phyloP scores from a whole-genome alignment of 1,140 invertebrate genomes.

The Pseudomyrmex concolor region DNA sequence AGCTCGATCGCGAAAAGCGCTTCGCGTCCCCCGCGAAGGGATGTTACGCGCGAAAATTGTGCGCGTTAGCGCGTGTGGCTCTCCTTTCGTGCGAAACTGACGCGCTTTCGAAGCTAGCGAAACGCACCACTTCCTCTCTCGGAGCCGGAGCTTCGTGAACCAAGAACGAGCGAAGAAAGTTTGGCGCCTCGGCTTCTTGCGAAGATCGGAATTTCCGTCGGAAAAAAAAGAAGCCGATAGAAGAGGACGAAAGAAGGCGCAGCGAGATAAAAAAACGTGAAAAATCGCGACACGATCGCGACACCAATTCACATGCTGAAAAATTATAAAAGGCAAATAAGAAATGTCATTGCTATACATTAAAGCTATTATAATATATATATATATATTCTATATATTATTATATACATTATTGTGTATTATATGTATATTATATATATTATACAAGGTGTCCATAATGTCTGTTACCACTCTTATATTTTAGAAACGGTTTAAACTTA shows the following conservation, averaged over 20 bases:
- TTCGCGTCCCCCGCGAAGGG: constrained; percentile 5
- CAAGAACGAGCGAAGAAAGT: constrained; percentile 71
- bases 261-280: constrained; percentile 20
- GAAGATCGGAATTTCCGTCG: not conserved
- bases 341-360: no score
- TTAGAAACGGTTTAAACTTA: no score
- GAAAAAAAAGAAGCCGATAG: not conserved
- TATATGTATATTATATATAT: no score
- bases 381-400: no score
- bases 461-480: no score
- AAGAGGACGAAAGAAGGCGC: constrained; percentile 28
- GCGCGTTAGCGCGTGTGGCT: not conserved
- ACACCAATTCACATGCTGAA: not conserved
- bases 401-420: no score
- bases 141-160: constrained; percentile 28
- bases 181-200: constrained; percentile 19
- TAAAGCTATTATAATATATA: no score
- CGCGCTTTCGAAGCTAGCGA: constrained; percentile 70
- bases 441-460: no score
- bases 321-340: constrained; percentile 3
- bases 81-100: constrained; percentile 63
- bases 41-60: constrained; percentile 34
- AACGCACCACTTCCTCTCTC: constrained; percentile 64
- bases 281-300: not conserved
- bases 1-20: constrained; percentile 3